Conservation (phyloP, 2,888 invertebrate species). For the Cheilosia vernalis region DNA sequence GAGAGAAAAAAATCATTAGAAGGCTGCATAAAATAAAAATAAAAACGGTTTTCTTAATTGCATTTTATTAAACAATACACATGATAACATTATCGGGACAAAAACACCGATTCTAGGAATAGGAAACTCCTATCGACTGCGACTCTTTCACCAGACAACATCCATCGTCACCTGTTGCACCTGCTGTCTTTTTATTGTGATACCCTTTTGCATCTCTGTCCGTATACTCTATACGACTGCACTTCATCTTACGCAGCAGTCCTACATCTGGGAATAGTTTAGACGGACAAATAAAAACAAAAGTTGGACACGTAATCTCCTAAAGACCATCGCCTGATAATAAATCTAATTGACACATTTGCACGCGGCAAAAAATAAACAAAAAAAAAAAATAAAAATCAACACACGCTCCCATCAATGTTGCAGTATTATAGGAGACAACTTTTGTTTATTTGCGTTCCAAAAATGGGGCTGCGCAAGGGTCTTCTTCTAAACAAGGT, state of each 20-base stretch:
- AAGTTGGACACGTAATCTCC: conserved; percentile 77
- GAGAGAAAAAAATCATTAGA: conserved; percentile 56
- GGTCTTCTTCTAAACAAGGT: conserved; percentile 48
- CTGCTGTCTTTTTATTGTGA: conserved; percentile 61
- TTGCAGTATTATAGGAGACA: conserved; percentile 10
- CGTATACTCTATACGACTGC: not conserved
- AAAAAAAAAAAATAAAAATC: conserved; percentile 33
- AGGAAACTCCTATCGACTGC: not conserved
- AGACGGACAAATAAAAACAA: conserved; percentile 28
- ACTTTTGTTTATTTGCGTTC: conserved; percentile 65
- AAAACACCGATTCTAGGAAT: conserved; percentile 62
- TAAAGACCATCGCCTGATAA: conserved; percentile 81
- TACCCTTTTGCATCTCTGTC: conserved; percentile 50
- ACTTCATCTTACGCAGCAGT: conserved; percentile 61
- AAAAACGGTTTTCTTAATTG: conserved; percentile 65
- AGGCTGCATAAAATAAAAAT: conserved; percentile 11
- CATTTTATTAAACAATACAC: conserved; percentile 67
- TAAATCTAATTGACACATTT: conserved; percentile 84
- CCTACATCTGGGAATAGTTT: conserved; percentile 61
- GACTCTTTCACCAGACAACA: conserved; percentile 17
- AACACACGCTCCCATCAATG: conserved; percentile 48
- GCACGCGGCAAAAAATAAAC: conserved; percentile 74
- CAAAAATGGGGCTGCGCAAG: conserved; percentile 62
- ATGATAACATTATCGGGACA: conserved; percentile 36
- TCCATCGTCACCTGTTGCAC: conserved; percentile 71